phyloP scores from a whole-genome alignment of 2,888 invertebrate species.

The Dendrolimus houi region DNA sequence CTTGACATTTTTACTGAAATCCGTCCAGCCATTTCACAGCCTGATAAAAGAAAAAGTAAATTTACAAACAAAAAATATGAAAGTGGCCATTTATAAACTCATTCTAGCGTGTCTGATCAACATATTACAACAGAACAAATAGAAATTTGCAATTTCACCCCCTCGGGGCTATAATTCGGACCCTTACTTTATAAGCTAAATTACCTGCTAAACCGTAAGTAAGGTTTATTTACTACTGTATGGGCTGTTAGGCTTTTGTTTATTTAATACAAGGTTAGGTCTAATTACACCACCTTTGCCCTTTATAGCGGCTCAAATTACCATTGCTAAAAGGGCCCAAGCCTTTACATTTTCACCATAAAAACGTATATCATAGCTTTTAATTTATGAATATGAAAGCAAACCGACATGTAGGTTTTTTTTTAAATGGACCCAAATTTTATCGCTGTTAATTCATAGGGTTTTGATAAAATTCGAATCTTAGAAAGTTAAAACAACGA shows the following conservation, averaged over 20 bases:
- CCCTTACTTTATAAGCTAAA: slow-evolving; percentile 23
- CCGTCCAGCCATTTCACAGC: too few relatives aligned
- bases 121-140: not conserved
- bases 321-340: not conserved
- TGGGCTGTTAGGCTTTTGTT: slow-evolving; percentile 16
- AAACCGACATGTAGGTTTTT: too few relatives aligned
- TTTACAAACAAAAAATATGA: too few relatives aligned
- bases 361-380: too few relatives aligned
- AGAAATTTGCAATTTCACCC: slow-evolving; percentile 24
- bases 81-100: not conserved
- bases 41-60: too few relatives aligned
- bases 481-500: too few relatives aligned
- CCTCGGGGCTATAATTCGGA: slow-evolving; percentile 23
- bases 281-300: slow-evolving; percentile 12
- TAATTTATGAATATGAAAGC: too few relatives aligned
- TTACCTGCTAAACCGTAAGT: slow-evolving; percentile 24
- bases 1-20: too few relatives aligned
- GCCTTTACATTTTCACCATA: too few relatives aligned
- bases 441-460: too few relatives aligned
- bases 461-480: too few relatives aligned
- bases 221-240: slow-evolving; percentile 16
- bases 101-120: not conserved
- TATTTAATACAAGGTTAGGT: slow-evolving; percentile 15
- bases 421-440: too few relatives aligned
- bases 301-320: slow-evolving; percentile 7